Evolutionary conservation across 2,113 vertebrate species (phyloP).

Genomic region (Turnix velox): DNA sequence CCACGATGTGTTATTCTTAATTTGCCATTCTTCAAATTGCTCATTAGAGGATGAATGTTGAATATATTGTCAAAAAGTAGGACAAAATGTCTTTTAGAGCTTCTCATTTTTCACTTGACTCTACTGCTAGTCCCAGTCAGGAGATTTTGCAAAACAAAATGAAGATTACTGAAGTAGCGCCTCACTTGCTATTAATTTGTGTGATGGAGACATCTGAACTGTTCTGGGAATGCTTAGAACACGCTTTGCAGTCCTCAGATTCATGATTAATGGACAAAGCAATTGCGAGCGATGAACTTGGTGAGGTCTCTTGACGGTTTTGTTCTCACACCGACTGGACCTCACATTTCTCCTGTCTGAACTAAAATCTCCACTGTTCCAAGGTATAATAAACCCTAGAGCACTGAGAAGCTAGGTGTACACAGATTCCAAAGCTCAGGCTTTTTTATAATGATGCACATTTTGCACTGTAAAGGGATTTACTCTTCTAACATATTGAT

Average conservation of each 20-base stretch:
- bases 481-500: not conserved
- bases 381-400: not conserved
- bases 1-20: not conserved
- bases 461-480: not conserved
- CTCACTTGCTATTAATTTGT: not conserved
- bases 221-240: not conserved
- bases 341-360: not conserved
- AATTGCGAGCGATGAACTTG: not conserved
- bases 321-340: not conserved
- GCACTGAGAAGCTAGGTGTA: not conserved
- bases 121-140: not conserved
- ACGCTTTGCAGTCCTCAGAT: not conserved
- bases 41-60: not conserved
- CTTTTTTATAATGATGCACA: not conserved
- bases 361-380: not conserved
- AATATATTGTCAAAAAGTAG: not conserved
- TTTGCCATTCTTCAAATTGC: not conserved
- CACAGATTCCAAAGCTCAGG: not conserved
- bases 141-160: not conserved
- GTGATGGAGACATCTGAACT: not conserved
- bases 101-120: not conserved
- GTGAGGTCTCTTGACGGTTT: not conserved
- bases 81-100: not conserved
- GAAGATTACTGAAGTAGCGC: not conserved
- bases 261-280: not conserved